Evolutionary conservation across 2,113 vertebrate genomes (phyloP), one percentile per base, ranked within the genome.

Genomic region (Stictonetta naevosa): DNA sequence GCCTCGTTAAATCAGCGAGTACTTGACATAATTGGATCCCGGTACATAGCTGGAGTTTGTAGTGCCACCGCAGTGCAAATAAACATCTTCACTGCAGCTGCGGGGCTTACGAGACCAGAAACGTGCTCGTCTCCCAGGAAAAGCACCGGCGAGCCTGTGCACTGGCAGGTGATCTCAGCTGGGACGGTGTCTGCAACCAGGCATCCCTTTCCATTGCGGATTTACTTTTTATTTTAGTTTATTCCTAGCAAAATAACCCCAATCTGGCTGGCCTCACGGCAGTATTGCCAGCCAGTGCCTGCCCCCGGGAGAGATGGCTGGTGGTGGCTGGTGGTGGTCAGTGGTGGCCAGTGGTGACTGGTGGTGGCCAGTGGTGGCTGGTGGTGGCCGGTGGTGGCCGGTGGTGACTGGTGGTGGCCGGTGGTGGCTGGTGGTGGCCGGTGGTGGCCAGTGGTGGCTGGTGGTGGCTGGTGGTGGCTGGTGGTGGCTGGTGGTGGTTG

Each of bases 21-120:
- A 69, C 95, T 95, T 25, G 69, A 83, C 73, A 29, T 73, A 93
- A 84, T 67, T 89, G 88, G 94, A 87, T 93, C 78, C 90, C 85
- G 71, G 85, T 42, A 26, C 88, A 33, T 21, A 46, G 88, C 77
- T 77, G 90, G 28, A 63, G 81, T 58, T 62, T 73, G 63, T 78
- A 84, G 84, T 42, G 94, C 59, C 34, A 19, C 72, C 2, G 63
- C 90, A 88, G 82, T 13, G 60, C 94, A 94, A 91, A 95, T 89
- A 93, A 95, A 95, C 60, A 66, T 81, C 92, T 83, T 52, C 81
- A 80, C 19, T 50, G 2, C 92, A 84, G 84, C 92, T 90, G 91
- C 42, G 64, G 84, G 81, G 69, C 69, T 86, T 16, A 8, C 16
- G 10, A 60, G 78, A 69, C 12, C 10, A 10, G 42, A 60, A 86